A percentile compares a stretch with the other conserved stretches of the same genome.
Conservation (phyloP, 2,888 invertebrate genomes). For the Sipha maydis region DNA sequence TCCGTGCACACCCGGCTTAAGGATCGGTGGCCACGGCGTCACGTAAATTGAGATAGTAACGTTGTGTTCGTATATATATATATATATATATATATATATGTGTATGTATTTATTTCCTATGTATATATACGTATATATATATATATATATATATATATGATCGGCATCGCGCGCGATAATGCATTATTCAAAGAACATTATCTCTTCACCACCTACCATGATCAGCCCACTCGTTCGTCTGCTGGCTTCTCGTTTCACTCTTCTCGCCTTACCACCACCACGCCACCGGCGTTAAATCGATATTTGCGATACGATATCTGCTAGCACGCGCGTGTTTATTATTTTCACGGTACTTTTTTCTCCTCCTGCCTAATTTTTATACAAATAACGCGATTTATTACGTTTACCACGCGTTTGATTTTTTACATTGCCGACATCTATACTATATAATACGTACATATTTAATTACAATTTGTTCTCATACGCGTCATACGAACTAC, state of each 20-base stretch:
- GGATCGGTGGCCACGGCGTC: not conserved
- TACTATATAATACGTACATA: not conserved
- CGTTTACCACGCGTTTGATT: constrained; percentile 6
- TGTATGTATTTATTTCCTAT: not conserved
- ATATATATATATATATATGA: not conserved
- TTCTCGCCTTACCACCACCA: not conserved
- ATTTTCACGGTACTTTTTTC: not conserved
- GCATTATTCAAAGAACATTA: constrained; percentile 46
- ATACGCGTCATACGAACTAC: not conserved
- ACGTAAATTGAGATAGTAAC: constrained; percentile 10
- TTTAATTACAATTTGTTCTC: not conserved
- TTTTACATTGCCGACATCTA: not conserved
- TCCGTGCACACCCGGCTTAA: not conserved
- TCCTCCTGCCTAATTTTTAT: not conserved
- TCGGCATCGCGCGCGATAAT: constrained; percentile 6
- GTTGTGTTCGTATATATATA: not conserved
- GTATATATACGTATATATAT: not conserved
- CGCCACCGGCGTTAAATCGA: constrained; percentile 38
- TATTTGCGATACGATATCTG: constrained; percentile 29
- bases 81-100: not conserved
- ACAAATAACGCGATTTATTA: constrained; percentile 23
- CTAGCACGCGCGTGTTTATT: constrained; percentile 22
- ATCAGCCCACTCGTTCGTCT: not conserved
- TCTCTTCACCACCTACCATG: not conserved
- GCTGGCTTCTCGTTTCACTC: not conserved